Percentiles rank a stretch among this genome's conserved stretches.
Evolutionary conservation across 2,888 invertebrate species (phyloP).

Genomic region (Archaeoteleia sp.): DNA sequence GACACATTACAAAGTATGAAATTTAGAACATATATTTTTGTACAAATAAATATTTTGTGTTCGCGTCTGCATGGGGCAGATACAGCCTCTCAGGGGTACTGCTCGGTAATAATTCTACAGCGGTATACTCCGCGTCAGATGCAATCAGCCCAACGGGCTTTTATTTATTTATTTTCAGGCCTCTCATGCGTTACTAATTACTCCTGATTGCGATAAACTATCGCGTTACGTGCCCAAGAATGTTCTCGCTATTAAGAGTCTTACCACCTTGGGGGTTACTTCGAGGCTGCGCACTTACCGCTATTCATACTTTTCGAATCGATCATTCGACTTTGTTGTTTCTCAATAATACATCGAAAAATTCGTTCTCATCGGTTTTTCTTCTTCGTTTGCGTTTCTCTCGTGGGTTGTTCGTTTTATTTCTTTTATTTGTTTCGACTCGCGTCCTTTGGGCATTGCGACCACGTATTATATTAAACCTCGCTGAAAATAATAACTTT

Average conservation of each 20-base stretch:
- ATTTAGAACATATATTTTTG: not conserved
- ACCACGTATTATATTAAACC: slow-evolving; percentile 23
- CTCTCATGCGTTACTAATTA: slow-evolving; percentile 57
- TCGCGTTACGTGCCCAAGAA: slow-evolving; percentile 34
- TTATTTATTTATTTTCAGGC: slow-evolving; percentile 53
- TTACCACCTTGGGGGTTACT: slow-evolving; percentile 20
- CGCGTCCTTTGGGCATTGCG: slow-evolving; percentile 11
- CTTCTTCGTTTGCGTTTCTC: not conserved
- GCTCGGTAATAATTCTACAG: slow-evolving; percentile 42
- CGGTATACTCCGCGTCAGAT: slow-evolving; percentile 42
- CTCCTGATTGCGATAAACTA: slow-evolving; percentile 57
- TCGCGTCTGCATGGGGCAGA: not conserved
- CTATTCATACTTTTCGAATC: slow-evolving; percentile 16
- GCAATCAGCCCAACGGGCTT: slow-evolving; percentile 45
- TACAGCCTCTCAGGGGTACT: slow-evolving; percentile 7
- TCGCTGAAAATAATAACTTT: slow-evolving; percentile 25
- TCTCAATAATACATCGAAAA: slow-evolving; percentile 2
- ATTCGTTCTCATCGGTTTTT: no score
- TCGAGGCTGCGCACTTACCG: slow-evolving; percentile 6
- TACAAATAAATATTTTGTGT: not conserved
- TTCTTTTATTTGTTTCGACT: slow-evolving; percentile 12
- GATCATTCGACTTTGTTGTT: slow-evolving; percentile 13
- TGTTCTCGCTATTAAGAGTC: slow-evolving; percentile 15
- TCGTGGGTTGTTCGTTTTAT: not conserved
- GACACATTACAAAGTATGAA: not conserved